Evolutionary conservation across 2,888 invertebrate genomes (phyloP).

Genomic region (Strigamia maritima): DNA sequence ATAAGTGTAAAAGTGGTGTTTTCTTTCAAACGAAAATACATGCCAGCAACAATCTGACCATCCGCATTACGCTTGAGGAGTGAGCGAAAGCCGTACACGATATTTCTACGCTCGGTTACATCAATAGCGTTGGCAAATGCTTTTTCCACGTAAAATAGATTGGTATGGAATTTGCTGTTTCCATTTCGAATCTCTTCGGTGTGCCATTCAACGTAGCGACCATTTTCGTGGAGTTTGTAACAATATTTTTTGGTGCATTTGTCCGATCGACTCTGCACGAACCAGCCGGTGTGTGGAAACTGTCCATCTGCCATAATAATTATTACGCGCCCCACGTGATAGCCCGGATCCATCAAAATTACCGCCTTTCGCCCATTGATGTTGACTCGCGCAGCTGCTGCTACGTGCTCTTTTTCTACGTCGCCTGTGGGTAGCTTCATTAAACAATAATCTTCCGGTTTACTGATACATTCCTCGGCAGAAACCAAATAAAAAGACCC

Average conservation of each 20-base stretch:
- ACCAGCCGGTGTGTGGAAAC: slow-evolving; percentile 76
- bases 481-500: slow-evolving; percentile 71
- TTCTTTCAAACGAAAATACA: slow-evolving; percentile 73
- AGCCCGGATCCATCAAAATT: slow-evolving; percentile 83
- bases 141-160: slow-evolving; percentile 71
- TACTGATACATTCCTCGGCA: slow-evolving; percentile 69
- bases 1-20: slow-evolving; percentile 66
- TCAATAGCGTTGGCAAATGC: slow-evolving; percentile 62
- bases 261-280: slow-evolving; percentile 65
- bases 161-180: slow-evolving; percentile 61
- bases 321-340: slow-evolving; percentile 79
- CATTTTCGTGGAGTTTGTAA: slow-evolving; percentile 66
- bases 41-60: slow-evolving; percentile 75
- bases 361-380: slow-evolving; percentile 72
- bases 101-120: slow-evolving; percentile 82
- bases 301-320: slow-evolving; percentile 80
- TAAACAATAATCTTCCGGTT: slow-evolving; percentile 41
- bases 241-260: slow-evolving; percentile 77
- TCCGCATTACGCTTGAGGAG: slow-evolving; percentile 77
- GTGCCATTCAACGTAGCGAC: slow-evolving; percentile 81
- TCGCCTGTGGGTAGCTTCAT: slow-evolving; percentile 49
- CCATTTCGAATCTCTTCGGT: slow-evolving; percentile 64
- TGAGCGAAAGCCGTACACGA: slow-evolving; percentile 72
- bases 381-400: slow-evolving; percentile 70
- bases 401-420: slow-evolving; percentile 82